Conservation (phyloP, 2,113 vertebrate species). For the Gymnarchus niloticus region DNA sequence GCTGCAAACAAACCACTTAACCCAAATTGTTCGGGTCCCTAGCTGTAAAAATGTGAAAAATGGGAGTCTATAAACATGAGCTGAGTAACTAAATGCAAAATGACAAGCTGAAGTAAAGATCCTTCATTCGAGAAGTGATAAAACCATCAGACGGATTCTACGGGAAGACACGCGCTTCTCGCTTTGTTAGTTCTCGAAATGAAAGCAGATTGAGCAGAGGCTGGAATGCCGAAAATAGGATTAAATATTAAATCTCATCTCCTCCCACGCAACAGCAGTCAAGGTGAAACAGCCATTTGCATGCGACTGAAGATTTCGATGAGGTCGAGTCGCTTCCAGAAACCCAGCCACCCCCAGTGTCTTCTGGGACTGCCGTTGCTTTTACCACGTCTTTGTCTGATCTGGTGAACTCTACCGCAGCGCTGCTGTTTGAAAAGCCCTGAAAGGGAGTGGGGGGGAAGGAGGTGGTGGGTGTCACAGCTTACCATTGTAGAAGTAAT, state of each 20-base stretch:
- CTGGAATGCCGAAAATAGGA: neutral
- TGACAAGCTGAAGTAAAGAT: neutral
- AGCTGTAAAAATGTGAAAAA: neutral
- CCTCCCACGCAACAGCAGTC: neutral
- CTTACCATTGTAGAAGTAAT: neutral
- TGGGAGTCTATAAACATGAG: neutral
- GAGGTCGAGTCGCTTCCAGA: neutral
- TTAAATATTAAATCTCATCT: constrained; percentile 11
- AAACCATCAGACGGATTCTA: neutral
- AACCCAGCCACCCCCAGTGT: neutral
- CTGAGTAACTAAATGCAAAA: neutral
- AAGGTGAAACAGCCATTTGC: constrained; percentile 9
- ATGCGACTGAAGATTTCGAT: neutral
- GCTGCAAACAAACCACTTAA: neutral
- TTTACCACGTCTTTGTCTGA: neutral
- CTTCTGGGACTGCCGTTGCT: neutral
- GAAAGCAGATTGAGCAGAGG: neutral
- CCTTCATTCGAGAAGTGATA: neutral
- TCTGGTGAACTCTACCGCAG: neutral
- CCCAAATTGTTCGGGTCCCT: neutral
- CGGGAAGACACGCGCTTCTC: neutral
- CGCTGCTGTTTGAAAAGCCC: neutral
- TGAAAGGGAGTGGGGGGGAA: neutral
- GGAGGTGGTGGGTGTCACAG: neutral
- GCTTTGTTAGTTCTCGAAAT: neutral